Percentiles rank a stretch among this genome's conserved stretches.
Evolutionary conservation across 1,140 invertebrate genomes (phyloP).

Genomic region (Macrostomum lignano): DNA sequence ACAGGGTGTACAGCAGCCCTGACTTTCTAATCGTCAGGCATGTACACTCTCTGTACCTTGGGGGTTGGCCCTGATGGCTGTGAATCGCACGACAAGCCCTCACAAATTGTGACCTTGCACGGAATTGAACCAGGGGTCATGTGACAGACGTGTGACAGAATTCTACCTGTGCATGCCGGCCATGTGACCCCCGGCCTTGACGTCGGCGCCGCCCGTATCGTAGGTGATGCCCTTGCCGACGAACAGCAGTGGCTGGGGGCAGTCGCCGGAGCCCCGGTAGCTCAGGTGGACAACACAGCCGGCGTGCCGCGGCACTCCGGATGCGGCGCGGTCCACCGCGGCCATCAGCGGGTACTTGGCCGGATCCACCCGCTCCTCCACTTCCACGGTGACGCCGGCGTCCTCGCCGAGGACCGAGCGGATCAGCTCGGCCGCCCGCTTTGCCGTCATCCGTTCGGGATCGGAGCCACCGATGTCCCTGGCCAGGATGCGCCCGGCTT

Average conservation of each 20-base stretch:
- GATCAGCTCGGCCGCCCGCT: slow-evolving; percentile 48
- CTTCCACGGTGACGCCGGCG: slow-evolving; percentile 36
- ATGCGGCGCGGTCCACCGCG: slow-evolving; percentile 60
- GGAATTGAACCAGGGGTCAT: too few relatives aligned
- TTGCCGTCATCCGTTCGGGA: slow-evolving; percentile 68
- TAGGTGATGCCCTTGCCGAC: slow-evolving; percentile 89
- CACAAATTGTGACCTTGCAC: too few relatives aligned
- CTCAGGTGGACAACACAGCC: slow-evolving; percentile 56
- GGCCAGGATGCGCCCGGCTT: slow-evolving; percentile 34
- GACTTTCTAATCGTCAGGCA: too few relatives aligned
- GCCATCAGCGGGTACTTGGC: slow-evolving; percentile 60
- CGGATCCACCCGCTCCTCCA: slow-evolving; percentile 31
- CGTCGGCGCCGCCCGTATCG: slow-evolving; percentile 37
- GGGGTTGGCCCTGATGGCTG: too few relatives aligned
- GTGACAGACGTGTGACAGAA: too few relatives aligned
- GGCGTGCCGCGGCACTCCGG: slow-evolving; percentile 39
- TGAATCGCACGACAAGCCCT: too few relatives aligned
- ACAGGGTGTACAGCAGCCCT: too few relatives aligned
- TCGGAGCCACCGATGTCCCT: slow-evolving; percentile 63
- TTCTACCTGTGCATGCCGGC: slow-evolving; percentile 82
- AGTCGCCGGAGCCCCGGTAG: slow-evolving; percentile 38
- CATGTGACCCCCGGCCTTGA: slow-evolving; percentile 60
- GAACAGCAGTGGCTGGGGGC: slow-evolving; percentile 48
- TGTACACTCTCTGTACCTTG: too few relatives aligned
- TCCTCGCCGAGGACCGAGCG: slow-evolving; percentile 35